Evolutionary conservation across 2,113 vertebrate genomes (phyloP), one percentile per base, ranked within the genome.

Genomic region (Campylomormyrus tamandua): DNA sequence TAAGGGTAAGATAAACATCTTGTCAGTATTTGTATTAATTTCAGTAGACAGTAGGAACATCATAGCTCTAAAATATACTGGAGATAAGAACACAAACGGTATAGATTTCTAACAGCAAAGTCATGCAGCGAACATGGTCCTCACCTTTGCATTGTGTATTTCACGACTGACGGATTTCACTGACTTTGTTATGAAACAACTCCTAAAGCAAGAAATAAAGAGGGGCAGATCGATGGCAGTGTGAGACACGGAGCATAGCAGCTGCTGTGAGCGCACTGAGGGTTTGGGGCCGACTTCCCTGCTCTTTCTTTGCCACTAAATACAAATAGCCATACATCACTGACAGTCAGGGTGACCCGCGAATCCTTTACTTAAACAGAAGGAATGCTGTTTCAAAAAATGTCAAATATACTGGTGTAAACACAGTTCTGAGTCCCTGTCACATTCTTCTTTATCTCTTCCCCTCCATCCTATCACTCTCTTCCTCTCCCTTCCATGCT

Each of bases 131-230:
- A 88, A 88, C 58, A 66, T 66, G 83, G 83, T 39, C 21, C n/a
- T 8, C 52, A 46, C 52, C 35, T 70, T 42, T 35, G 70, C 70
- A 27, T 53, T n/a, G 3, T 46, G 83, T 90, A 88, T 90, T 89
- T 88, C 85, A 84, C 52, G 89, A 35, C 45, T 89, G 42, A 89
- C 42, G 49, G 50, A 45, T 83, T 86, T 42, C 42, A 45, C 87
- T 24, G 53, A 35, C 49, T 52, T 19, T 42, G 45, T 39, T 62
- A 21, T 66, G 87, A 88, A 39, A 27, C 39, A 42, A 56, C 83
- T 49, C 9, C 49, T 52, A 35, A 77, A n/a, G 15, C 58, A 19
- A 3, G 19, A 66, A 84, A 62, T 13, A 88, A 80, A 45, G 13
- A 39, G 9, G 31, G 19, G 50, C 70, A 52, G 15, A 89, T 89